phyloP scores from a whole-genome alignment of 53 echinoderm and acorn worm genomes.

The Astropecten irregularis region DNA sequence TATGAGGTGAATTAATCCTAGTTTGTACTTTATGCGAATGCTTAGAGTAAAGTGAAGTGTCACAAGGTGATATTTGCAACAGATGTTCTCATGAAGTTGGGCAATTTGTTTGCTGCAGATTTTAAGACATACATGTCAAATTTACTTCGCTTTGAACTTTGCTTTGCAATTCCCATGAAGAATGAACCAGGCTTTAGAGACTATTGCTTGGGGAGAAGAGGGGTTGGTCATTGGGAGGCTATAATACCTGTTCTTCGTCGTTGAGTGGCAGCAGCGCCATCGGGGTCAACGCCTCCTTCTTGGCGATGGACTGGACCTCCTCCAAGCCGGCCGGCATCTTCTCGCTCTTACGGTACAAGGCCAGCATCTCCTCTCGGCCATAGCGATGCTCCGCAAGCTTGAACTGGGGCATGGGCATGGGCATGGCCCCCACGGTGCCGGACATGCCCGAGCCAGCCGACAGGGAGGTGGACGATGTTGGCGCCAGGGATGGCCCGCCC shows the following conservation, averaged over 20 bases:
- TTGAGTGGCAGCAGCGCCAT: slow-evolving; percentile 86
- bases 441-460: background rate
- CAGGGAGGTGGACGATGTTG: background rate
- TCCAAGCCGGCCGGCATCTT: slow-evolving; percentile 73
- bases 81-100: too few species aligned
- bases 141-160: too few species aligned
- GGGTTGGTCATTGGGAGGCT: too few species aligned
- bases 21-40: too few species aligned
- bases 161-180: too few species aligned
- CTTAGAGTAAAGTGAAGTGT: too few species aligned
- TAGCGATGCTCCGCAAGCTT: slow-evolving; percentile 97
- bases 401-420: slow-evolving; percentile 69
- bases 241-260: slow-evolving; percentile 93
- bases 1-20: too few species aligned
- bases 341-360: slow-evolving; percentile 83
- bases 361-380: slow-evolving; percentile 97
- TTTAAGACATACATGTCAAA: too few species aligned
- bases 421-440: background rate
- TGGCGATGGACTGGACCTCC: slow-evolving; percentile 78
- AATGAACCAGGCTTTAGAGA: too few species aligned
- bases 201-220: too few species aligned
- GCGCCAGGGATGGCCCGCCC: slow-evolving; percentile 17
- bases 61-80: too few species aligned
- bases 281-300: slow-evolving; percentile 84
- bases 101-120: too few species aligned